Base-by-base conservation (phyloP, 2,888 invertebrate species). In the Apamea anceps region DNA sequence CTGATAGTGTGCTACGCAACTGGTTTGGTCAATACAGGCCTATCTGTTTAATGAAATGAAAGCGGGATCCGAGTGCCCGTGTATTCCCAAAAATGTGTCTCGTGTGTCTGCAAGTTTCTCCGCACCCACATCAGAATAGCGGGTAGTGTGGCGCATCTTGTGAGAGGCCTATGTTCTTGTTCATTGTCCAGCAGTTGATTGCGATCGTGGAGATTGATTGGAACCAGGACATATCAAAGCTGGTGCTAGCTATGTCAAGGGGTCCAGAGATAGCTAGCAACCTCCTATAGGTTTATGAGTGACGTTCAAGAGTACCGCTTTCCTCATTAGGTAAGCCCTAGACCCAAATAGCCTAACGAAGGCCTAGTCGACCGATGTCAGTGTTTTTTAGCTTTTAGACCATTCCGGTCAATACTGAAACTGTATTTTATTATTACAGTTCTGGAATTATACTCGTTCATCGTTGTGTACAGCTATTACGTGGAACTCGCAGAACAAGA, bases 391-490 rank as follows among this genome's bases (percentile, higher is more conserved):
- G 51, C 32, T 51, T 32, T 51, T 32, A 25, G 4, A 32, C 48
- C 8, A 32, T 32, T 7, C 13, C 28, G 45, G 51, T n/a, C 15
- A 18, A 32, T 32, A 32, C 7, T 62, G 7, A 80, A 62, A 45
- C 54, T 4, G 13, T 70, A n/a, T 73, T 28, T 60, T 81, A 45
- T 74, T 32, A 66, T 91, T 89, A 37, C 87, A 95, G 94, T 94
- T 81, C 62, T 94, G 72, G 94, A 95, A 73, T 80, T 92, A 25
- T 94, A 95, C 81, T 85, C 90, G 0, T 90, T 93, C 73, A 82
- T 93, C 18, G 90, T 94, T 15, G 93, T 93, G 1, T 94, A 94
- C 80, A 94, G 94, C 71, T 92, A 92, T 75, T 94, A 92, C 72
- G 80, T 84, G 3, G 88, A n/a, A 90, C 1, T 89, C 1, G 15